phyloP scores from a whole-genome alignment of 2,797 vertebrate genomes.

The Rhinophrynus dorsalis region DNA sequence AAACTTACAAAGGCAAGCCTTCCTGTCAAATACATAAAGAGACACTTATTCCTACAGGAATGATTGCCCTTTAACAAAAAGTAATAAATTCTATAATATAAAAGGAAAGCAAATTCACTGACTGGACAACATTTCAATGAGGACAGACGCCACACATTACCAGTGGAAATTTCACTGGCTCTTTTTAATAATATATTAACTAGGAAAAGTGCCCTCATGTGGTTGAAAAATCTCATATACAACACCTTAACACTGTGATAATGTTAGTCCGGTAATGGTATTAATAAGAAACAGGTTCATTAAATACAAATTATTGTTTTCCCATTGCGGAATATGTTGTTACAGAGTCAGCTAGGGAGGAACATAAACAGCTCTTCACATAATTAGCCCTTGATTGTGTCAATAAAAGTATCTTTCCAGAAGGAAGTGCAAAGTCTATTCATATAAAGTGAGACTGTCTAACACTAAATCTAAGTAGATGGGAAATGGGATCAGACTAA shows the following conservation, averaged over 20 bases:
- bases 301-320: conserved; percentile 37
- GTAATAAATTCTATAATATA: no score
- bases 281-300: conserved; percentile 27
- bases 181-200: conserved; percentile 34
- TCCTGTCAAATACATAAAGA: no score
- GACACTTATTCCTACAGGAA: no score
- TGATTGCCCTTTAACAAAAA: no score
- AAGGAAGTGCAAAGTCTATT: no score
- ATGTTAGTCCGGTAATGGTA: conserved; percentile 5
- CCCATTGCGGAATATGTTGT: not conserved
- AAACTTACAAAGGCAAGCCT: no score
- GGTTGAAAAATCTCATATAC: conserved; percentile 21
- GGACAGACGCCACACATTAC: no score
- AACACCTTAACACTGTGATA: not conserved
- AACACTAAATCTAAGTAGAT: no score
- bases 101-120: no score
- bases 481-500: no score
- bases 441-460: no score
- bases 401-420: conserved; percentile 4
- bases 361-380: not conserved
- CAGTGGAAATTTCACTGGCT: not conserved
- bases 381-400: conserved; percentile 30
- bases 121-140: not conserved
- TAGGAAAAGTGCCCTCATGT: conserved; percentile 26
- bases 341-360: not conserved